These are phyloP conservation scores for Karalla daura DNA, from an alignment of 2,797 vertebrate genomes.

Conservation along the genomic window DNA sequence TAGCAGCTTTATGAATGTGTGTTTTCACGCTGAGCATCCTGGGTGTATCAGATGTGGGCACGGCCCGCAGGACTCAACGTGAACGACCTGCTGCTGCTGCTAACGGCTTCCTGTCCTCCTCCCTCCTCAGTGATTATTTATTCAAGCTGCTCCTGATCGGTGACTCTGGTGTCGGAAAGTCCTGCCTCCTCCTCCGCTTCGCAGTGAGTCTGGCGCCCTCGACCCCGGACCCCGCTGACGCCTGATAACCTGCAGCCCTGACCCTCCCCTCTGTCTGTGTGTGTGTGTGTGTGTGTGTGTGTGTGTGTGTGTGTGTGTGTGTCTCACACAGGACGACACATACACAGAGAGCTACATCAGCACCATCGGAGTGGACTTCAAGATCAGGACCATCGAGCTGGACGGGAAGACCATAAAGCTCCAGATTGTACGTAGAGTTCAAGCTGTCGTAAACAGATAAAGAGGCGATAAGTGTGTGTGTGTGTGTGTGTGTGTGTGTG, in stretches of 20 bases:
- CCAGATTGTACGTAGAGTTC: slow-evolving; percentile 86
- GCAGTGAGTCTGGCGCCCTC: slow-evolving; percentile 95
- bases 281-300: too few species aligned
- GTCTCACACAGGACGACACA: slow-evolving; percentile 99
- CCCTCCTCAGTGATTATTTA: slow-evolving; percentile 94
- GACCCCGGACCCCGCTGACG: too few species aligned
- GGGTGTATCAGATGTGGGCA: background rate
- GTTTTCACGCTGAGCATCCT: too few species aligned
- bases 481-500: too few species aligned
- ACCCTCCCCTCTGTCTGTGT: slow-evolving; percentile 16
- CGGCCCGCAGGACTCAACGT: background rate
- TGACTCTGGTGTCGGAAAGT: slow-evolving; percentile 98
- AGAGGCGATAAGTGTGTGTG: background rate
- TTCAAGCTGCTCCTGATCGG: slow-evolving; percentile 99
- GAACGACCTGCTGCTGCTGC: too few species aligned
- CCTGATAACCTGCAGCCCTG: background rate
- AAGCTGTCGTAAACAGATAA: background rate
- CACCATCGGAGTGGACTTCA: slow-evolving; percentile 98
- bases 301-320: too few species aligned
- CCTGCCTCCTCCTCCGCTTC: slow-evolving; percentile 97
- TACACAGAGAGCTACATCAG: slow-evolving; percentile 99
- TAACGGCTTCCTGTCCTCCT: too few species aligned
- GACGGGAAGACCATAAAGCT: slow-evolving; percentile 99
- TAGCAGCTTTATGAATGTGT: too few species aligned
- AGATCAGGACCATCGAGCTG: slow-evolving; percentile 98